Evolutionary conservation across 1,140 invertebrate species (phyloP).

Genomic region (Gonatopus flavifemur): DNA sequence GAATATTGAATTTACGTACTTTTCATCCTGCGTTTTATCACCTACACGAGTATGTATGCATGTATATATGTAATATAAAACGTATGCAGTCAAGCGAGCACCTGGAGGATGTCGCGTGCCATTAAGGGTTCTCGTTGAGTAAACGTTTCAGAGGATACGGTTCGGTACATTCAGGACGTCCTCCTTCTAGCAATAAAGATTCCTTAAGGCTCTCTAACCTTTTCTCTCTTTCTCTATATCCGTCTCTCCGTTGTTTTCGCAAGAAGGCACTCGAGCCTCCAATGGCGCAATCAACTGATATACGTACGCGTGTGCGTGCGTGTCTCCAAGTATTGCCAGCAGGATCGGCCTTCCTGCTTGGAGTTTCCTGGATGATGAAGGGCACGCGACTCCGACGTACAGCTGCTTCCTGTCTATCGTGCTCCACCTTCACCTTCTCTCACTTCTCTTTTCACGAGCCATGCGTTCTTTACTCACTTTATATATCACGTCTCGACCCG

Average conservation of each 20-base stretch:
- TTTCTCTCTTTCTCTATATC: background rate
- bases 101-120: slow-evolving; percentile 38
- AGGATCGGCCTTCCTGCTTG: slow-evolving; percentile 6
- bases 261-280: slow-evolving; percentile 23
- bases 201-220: slow-evolving; percentile 16
- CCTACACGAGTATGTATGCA: too few species aligned
- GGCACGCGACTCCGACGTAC: slow-evolving; percentile 33
- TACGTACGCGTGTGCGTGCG: too few species aligned
- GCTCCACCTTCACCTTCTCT: slow-evolving; percentile 8
- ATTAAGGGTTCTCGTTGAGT: slow-evolving; percentile 30
- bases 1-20: too few species aligned
- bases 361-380: slow-evolving; percentile 31
- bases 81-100: slow-evolving; percentile 9
- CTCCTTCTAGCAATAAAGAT: slow-evolving; percentile 26
- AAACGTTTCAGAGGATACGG: slow-evolving; percentile 36
- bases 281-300: slow-evolving; percentile 12
- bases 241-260: background rate
- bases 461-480: slow-evolving; percentile 9
- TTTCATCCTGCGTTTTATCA: too few species aligned
- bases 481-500: too few species aligned
- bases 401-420: slow-evolving; percentile 35
- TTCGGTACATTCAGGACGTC: slow-evolving; percentile 24
- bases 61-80: too few species aligned
- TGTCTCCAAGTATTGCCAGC: too few species aligned
- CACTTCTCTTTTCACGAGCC: slow-evolving; percentile 13